phyloP scores from a whole-genome alignment of 2,888 invertebrate genomes.

The Drosophila pseudotalamancana region DNA sequence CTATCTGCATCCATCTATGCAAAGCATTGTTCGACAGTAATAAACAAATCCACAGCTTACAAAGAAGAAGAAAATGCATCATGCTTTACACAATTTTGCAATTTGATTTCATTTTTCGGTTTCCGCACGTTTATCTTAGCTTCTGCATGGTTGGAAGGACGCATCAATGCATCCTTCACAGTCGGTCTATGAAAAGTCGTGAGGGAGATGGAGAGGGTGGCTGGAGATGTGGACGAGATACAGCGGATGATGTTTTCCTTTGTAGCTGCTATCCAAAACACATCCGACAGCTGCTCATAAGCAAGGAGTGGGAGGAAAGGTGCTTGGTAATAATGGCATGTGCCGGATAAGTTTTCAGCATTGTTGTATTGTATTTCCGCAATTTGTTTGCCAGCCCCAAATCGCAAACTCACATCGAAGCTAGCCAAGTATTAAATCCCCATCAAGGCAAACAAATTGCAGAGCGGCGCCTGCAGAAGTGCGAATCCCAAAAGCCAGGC shows the following conservation, averaged over 20 bases:
- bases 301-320: background rate
- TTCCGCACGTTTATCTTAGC: slow-evolving; percentile 2
- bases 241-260: background rate
- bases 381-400: slow-evolving; percentile 51
- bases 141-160: slow-evolving; percentile 2
- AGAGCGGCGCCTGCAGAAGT: background rate
- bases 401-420: slow-evolving; percentile 39
- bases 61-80: background rate
- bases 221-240: background rate
- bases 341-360: slow-evolving; percentile 16
- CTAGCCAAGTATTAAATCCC: slow-evolving; percentile 36
- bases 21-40: background rate
- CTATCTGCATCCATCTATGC: background rate
- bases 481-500: background rate
- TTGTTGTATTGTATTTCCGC: slow-evolving; percentile 42
- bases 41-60: background rate
- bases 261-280: slow-evolving; percentile 33
- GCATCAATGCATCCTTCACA: slow-evolving; percentile 1
- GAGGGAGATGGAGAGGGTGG: background rate
- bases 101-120: background rate
- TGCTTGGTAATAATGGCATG: slow-evolving; percentile 3
- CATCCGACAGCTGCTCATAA: slow-evolving; percentile 51
- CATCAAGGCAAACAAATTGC: background rate
- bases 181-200: slow-evolving; percentile 36
- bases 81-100: background rate